Conservation (phyloP, 2,888 invertebrate genomes). For the Caenorhabditis auriculariae region DNA sequence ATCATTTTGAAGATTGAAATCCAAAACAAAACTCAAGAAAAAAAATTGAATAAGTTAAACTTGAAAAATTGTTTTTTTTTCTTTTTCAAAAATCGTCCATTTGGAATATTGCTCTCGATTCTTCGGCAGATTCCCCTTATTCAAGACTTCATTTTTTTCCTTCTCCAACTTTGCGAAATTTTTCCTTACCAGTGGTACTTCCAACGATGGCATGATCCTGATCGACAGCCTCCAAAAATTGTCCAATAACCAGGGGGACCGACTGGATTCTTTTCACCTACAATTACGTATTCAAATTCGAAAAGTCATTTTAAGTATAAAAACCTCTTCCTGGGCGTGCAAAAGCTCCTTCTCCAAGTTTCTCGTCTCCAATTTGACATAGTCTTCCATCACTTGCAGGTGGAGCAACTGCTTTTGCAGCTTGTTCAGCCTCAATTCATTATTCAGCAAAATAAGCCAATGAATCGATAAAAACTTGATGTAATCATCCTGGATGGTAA, state of each 20-base stretch:
- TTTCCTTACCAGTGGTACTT: slow-evolving; percentile 82
- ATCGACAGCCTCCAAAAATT: slow-evolving; percentile 98
- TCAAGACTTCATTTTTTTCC: too few relatives aligned
- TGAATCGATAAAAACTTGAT: slow-evolving; percentile 3
- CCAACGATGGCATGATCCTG: slow-evolving; percentile 99
- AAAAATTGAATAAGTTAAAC: too few relatives aligned
- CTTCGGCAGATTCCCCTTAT: too few relatives aligned
- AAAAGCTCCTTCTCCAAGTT: slow-evolving; percentile 97
- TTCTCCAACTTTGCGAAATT: too few relatives aligned
- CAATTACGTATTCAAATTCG: too few relatives aligned
- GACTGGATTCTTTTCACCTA: slow-evolving; percentile 97
- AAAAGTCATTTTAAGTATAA: too few relatives aligned
- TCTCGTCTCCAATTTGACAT: slow-evolving; percentile 97
- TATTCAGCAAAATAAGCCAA: neutral
- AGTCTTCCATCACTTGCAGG: slow-evolving; percentile 96
- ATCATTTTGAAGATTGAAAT: neutral
- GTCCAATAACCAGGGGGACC: slow-evolving; percentile 96
- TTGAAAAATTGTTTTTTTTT: too few relatives aligned
- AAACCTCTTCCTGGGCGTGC: slow-evolving; percentile 80
- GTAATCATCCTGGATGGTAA: slow-evolving; percentile 12
- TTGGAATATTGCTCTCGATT: too few relatives aligned
- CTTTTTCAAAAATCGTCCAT: neutral
- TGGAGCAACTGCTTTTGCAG: slow-evolving; percentile 93
- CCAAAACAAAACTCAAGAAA: too few relatives aligned
- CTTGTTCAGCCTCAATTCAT: slow-evolving; percentile 75